A percentile compares a stretch with the other conserved stretches of the same genome.
phyloP scores from a whole-genome alignment of 2,888 invertebrate genomes.

The Molorchus minor region DNA sequence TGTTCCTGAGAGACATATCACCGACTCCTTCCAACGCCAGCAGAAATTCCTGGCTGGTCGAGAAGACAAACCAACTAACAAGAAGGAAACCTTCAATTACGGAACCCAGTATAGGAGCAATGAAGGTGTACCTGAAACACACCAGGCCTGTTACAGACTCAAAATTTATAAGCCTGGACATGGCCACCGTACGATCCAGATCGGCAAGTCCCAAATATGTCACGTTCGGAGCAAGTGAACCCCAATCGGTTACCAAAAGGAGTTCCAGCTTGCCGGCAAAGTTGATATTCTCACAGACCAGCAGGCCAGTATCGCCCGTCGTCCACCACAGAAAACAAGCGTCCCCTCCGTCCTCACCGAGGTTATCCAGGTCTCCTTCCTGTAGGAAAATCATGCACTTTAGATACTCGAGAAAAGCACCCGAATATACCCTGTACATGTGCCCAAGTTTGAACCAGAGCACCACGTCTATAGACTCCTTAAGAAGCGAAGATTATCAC shows the following conservation, averaged over 20 bases:
- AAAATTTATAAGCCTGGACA: conserved; percentile 75
- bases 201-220: conserved; percentile 69
- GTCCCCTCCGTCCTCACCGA: conserved; percentile 43
- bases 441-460: conserved; percentile 60
- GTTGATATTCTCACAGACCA: conserved; percentile 55
- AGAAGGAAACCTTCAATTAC: conserved; percentile 45
- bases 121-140: conserved; percentile 73
- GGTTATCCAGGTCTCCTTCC: conserved; percentile 49
- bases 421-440: conserved; percentile 40
- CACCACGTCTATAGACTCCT: conserved; percentile 63
- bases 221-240: conserved; percentile 62
- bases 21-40: conserved; percentile 58
- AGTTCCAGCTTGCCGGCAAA: conserved; percentile 66
- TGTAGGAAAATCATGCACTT: conserved; percentile 52
- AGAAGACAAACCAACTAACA: conserved; percentile 76
- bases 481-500: conserved; percentile 71
- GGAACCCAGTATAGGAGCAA: conserved; percentile 68
- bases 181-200: conserved; percentile 62
- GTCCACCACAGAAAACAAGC: conserved; percentile 37
- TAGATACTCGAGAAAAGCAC: conserved; percentile 34
- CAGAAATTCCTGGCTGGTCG: conserved; percentile 70
- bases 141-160: conserved; percentile 78
- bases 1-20: conserved; percentile 69
- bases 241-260: conserved; percentile 49
- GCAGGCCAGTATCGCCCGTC: conserved; percentile 50